Conservation (phyloP, 1,140 invertebrate species). For the Temnothorax longispinosus region DNA sequence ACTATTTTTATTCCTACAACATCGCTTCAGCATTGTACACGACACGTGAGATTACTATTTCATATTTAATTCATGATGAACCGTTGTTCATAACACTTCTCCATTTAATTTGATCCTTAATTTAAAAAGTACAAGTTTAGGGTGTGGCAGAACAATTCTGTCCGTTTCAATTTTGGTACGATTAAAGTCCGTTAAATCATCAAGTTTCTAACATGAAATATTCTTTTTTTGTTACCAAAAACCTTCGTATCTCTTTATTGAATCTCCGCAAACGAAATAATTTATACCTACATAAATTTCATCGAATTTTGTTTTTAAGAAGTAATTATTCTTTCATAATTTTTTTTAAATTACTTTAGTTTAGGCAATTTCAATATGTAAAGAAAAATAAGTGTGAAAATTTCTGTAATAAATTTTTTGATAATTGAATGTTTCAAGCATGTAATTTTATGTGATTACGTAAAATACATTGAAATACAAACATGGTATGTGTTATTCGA, state of each 20-base stretch:
- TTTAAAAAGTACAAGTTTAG: constrained; percentile 41
- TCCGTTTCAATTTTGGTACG: constrained; percentile 1
- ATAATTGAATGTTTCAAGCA: neutral
- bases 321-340: neutral
- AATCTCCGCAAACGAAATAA: neutral
- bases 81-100: constrained; percentile 42
- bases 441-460: neutral
- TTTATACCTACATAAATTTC: neutral
- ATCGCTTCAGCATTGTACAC: neutral
- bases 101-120: constrained; percentile 27
- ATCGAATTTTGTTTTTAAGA: neutral
- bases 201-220: neutral
- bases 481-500: neutral
- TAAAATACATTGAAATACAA: neutral
- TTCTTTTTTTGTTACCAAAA: neutral
- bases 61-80: constrained; percentile 65
- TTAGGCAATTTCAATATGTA: neutral
- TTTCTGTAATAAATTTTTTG: neutral
- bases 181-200: constrained; percentile 21
- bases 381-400: neutral
- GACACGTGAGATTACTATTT: constrained; percentile 9
- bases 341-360: neutral
- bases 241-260: neutral
- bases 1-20: constrained; percentile 17
- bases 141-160: constrained; percentile 11